Percentiles rank a stretch among this genome's conserved stretches.
These are phyloP conservation scores for Ennomos fuscantarius DNA, from an alignment of 2,888 invertebrate genomes.

Conservation along the genomic window DNA sequence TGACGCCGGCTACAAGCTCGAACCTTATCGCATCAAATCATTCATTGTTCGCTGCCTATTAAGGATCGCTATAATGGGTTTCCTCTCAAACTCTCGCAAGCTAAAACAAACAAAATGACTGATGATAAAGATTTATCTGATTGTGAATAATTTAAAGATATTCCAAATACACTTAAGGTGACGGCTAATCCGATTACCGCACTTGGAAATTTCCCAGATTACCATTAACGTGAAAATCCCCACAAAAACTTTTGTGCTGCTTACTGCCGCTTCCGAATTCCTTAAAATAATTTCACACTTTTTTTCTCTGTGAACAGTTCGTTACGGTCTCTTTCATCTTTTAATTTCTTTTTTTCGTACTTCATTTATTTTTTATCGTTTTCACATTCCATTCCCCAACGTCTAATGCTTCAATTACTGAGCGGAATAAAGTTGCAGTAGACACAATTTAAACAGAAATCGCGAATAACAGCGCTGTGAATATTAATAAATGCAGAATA, in stretches of 20 bases:
- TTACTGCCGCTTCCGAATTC: constrained; percentile 70
- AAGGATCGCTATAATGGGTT: constrained; percentile 34
- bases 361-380: constrained; percentile 56
- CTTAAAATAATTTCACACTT: constrained; percentile 72
- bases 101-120: constrained; percentile 52
- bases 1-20: constrained; percentile 19
- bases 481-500: constrained; percentile 41
- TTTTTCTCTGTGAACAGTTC: constrained; percentile 64
- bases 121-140: constrained; percentile 56
- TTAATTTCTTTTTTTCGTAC: constrained; percentile 66
- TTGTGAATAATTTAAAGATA: constrained; percentile 57
- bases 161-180: constrained; percentile 61
- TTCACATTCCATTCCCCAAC: constrained; percentile 52
- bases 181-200: constrained; percentile 66
- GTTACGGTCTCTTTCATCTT: constrained; percentile 70
- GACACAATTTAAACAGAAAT: constrained; percentile 50
- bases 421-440: constrained; percentile 51
- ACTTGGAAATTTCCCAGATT: constrained; percentile 65
- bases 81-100: constrained; percentile 39
- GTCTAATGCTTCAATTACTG: constrained; percentile 60
- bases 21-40: constrained; percentile 29
- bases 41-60: constrained; percentile 34
- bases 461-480: constrained; percentile 43
- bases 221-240: constrained; percentile 69
- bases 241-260: constrained; percentile 64